Percentiles rank a stretch among this genome's conserved stretches.
Conservation (phyloP, 2,888 invertebrate genomes). For the Hypena proboscidalis region DNA sequence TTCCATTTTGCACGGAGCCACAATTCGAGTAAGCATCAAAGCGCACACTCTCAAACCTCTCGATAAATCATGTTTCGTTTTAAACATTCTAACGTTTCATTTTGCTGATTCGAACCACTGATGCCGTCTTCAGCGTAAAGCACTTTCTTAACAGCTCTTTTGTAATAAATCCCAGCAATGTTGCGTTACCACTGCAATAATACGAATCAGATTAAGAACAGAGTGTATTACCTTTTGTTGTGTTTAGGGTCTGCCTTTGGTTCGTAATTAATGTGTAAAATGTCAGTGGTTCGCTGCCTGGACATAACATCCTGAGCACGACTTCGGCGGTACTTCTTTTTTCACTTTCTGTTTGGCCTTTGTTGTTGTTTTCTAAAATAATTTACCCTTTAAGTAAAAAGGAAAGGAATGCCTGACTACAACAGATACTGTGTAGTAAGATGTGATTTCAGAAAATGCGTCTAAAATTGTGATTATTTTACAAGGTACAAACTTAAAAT, state of each 20-base stretch:
- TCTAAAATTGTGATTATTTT: too few species aligned
- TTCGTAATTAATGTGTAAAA: constrained; percentile 66
- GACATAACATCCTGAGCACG: constrained; percentile 43
- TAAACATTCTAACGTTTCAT: constrained; percentile 70
- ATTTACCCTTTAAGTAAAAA: constrained; percentile 7
- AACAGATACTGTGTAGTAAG: not conserved
- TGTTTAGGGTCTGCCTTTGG: constrained; percentile 55
- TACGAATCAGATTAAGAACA: constrained; percentile 75
- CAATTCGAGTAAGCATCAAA: constrained; percentile 76
- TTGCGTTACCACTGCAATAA: constrained; percentile 76
- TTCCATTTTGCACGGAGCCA: constrained; percentile 79
- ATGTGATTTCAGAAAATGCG: too few species aligned
- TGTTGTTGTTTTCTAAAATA: constrained; percentile 26
- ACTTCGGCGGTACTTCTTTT: constrained; percentile 35
- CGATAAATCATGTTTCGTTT: constrained; percentile 68
- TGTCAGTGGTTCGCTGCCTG: constrained; percentile 38
- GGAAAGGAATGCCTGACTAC: not conserved
- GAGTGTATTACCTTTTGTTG: constrained; percentile 71
- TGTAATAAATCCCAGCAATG: constrained; percentile 78
- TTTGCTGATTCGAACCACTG: constrained; percentile 69
- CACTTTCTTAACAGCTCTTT: constrained; percentile 73
- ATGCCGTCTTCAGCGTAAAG: constrained; percentile 62
- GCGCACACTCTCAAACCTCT: constrained; percentile 54
- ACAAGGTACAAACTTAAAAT: too few species aligned
- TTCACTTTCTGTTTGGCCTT: constrained; percentile 25